These are phyloP conservation scores for Dasypogon diadema DNA, from an alignment of 2,888 invertebrate genomes.

Conservation along the genomic window DNA sequence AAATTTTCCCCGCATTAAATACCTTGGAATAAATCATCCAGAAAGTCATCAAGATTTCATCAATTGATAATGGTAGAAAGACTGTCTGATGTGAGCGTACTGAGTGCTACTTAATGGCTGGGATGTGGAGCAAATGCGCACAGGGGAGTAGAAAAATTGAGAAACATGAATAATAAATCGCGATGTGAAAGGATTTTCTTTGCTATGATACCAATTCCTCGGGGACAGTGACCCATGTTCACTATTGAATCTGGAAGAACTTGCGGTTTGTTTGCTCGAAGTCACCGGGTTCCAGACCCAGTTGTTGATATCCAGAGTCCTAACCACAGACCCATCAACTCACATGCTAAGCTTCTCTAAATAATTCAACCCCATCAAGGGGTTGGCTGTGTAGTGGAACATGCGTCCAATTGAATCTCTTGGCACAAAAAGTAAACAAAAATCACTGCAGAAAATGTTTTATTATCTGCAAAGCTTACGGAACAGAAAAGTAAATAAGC, in stretches of 20 bases:
- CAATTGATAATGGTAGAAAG: slow-evolving; percentile 55
- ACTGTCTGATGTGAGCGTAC: neutral
- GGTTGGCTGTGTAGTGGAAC: neutral
- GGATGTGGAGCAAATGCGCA: slow-evolving; percentile 19
- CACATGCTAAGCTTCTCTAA: slow-evolving; percentile 27
- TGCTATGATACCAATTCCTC: slow-evolving; percentile 18
- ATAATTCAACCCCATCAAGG: slow-evolving; percentile 12
- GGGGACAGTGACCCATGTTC: slow-evolving; percentile 33
- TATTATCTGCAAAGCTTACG: slow-evolving; percentile 29
- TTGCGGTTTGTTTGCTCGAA: slow-evolving; percentile 14
- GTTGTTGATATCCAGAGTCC: slow-evolving; percentile 1
- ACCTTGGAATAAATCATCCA: slow-evolving; percentile 57
- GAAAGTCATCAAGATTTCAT: slow-evolving; percentile 58
- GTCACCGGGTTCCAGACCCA: neutral
- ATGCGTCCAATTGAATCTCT: slow-evolving; percentile 31
- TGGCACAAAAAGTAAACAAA: slow-evolving; percentile 36
- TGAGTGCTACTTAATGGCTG: slow-evolving; percentile 31
- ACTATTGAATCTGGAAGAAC: slow-evolving; percentile 10
- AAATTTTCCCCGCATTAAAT: slow-evolving; percentile 49
- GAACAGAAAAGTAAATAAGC: slow-evolving; percentile 21
- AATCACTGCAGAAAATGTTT: slow-evolving; percentile 48
- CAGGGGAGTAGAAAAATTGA: slow-evolving; percentile 38
- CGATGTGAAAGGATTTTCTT: slow-evolving; percentile 44
- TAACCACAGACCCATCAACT: neutral
- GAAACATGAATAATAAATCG: slow-evolving; percentile 47